A percentile compares a stretch with the other conserved stretches of the same genome.
These are phyloP conservation scores for Fabriciana adippe DNA, from an alignment of 2,888 invertebrate genomes.

Conservation along the genomic window DNA sequence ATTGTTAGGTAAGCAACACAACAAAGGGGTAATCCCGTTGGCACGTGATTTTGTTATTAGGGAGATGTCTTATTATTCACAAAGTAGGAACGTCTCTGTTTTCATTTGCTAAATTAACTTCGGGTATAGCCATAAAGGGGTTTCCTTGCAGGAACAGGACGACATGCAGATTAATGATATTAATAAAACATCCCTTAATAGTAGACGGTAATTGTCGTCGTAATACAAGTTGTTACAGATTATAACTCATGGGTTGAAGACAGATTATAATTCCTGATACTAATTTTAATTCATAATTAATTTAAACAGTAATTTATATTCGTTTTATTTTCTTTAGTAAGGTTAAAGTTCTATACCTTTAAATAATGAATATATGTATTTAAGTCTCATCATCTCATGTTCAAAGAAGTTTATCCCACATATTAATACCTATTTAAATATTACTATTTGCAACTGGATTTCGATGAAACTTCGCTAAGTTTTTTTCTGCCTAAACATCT, in stretches of 20 bases:
- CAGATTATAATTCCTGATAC: conserved; percentile 7
- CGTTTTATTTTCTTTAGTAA: no score
- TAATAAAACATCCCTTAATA: conserved; percentile 56
- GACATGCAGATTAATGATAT: conserved; percentile 64
- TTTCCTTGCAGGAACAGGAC: conserved; percentile 52
- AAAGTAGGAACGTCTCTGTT: conserved; percentile 65
- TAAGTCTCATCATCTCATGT: no score
- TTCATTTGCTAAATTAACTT: conserved; percentile 69
- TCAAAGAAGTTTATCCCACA: no score
- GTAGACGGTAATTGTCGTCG: conserved; percentile 28
- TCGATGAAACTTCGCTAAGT: no score
- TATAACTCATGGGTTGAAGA: conserved; percentile 16
- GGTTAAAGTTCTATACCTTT: no score
- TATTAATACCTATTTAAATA: no score
- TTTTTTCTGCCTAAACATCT: no score
- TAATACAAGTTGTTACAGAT: conserved; percentile 29
- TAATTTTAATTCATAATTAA: background rate
- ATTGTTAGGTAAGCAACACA: conserved; percentile 40
- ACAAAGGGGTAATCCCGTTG: conserved; percentile 47
- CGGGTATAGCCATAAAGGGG: conserved; percentile 57
- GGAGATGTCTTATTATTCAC: conserved; percentile 71
- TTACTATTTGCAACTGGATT: no score
- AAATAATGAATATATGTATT: no score
- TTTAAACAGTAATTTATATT: no score
- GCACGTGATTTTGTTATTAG: conserved; percentile 64